Base-by-base conservation (phyloP, 2,797 vertebrate genomes). In the Neosilurus mollespiculum region DNA sequence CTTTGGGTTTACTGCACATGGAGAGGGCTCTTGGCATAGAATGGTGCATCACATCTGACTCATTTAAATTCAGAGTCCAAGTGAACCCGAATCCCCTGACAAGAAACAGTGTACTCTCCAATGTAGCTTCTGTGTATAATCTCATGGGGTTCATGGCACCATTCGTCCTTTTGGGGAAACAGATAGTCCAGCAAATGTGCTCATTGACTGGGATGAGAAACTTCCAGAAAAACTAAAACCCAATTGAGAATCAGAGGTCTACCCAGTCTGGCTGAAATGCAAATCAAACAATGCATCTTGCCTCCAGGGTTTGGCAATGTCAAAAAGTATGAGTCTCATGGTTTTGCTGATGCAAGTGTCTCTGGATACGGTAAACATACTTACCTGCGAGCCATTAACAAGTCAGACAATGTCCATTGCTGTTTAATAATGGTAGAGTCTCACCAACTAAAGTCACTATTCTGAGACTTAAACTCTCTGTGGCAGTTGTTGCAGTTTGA, bases 61-160 rank as follows among this genome's bases (percentile, higher is more conserved):
- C 78, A 4, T 91, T 89, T 20, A 49, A n/a, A 11, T 70, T 20
- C 16, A 14, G 65, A 24, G 22, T 49, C 24, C 43, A 85, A 85
- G 85, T 88, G 0, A 89, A 89, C n/a, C n/a, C 0, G 59, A 87
- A 88, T 59, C 83, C 83, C 26, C 9, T 81, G 1, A 90, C 87
- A 72, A 90, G 87, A 84, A 87, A 87, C 51, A 87, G 87, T 66
- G 76, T 88, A 4, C 86, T 90, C 0, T 88, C 87, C 14, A 89
- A 84, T 0, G 64, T 89, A 18, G 87, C 87, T n/a, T 88, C 89
- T 15, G 0, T 90, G 0, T 88, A 90, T 69, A 81, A 89, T 59
- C 86, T 87, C 0, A 9, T 90, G 1, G 87, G 87, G 0, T 85
- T 89, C 15, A 85, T 89, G 3, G 85, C 86, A 70, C 85, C 87